These are phyloP conservation scores for Mellivora capensis DNA, from an alignment of 2,113 vertebrate species.

Conservation along the genomic window DNA sequence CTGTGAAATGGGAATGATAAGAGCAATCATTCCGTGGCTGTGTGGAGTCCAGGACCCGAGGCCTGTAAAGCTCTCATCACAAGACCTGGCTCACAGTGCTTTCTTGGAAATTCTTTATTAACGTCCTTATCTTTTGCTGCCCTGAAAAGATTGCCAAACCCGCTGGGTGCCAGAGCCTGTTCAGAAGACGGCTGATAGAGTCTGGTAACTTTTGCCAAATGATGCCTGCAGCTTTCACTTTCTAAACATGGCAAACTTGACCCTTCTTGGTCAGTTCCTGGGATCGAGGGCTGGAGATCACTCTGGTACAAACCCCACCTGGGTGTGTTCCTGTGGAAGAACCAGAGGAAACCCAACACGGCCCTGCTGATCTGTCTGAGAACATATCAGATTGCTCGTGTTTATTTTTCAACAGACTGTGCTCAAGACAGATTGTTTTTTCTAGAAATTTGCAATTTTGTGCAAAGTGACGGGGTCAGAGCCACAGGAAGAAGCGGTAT, in stretches of 20 bases:
- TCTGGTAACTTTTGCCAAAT: not conserved
- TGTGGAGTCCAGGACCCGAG: not conserved
- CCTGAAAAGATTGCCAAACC: not conserved
- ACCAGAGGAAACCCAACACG: not conserved
- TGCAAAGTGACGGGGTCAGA: not conserved
- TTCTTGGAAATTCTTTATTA: not conserved
- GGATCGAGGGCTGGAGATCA: not conserved
- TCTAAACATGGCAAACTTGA: not conserved
- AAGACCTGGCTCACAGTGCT: not conserved
- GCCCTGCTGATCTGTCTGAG: not conserved
- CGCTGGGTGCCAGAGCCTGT: not conserved
- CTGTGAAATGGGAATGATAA: not conserved
- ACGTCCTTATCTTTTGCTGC: not conserved
- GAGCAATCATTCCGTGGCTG: not conserved
- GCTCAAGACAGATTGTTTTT: not conserved
- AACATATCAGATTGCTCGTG: not conserved
- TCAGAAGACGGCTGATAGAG: not conserved
- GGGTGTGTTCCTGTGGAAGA: rapidly evolving
- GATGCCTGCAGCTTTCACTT: not conserved
- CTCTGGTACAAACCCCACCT: not conserved
- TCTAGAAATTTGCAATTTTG: not conserved
- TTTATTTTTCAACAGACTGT: not conserved
- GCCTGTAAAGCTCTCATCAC: rapidly evolving
- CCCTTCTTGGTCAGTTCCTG: not conserved
- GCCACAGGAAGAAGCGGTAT: not conserved